These are phyloP conservation scores for Cavia porcellus DNA, from an alignment of 2,113 vertebrate species.

Conservation along the genomic window DNA sequence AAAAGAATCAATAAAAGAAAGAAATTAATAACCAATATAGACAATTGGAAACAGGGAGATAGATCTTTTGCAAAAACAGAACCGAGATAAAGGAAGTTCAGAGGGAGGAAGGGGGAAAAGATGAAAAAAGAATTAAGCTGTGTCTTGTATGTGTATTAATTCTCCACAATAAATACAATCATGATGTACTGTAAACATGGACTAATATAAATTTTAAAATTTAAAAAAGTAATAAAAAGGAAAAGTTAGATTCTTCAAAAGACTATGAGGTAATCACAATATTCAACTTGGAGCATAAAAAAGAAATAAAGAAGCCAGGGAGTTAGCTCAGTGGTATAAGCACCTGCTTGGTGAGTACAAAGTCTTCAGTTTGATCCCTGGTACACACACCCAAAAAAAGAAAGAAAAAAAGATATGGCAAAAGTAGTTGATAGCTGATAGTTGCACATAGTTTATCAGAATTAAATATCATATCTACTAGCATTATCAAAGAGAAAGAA, in stretches of 20 bases:
- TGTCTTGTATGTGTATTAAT: not conserved
- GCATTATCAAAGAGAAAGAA: not conserved
- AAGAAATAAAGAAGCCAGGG: not conserved
- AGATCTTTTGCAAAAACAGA: not conserved
- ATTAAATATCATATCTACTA: not conserved
- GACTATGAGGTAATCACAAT: not conserved
- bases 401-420: not conserved
- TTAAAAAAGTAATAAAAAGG: too few species aligned
- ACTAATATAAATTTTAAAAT: too few species aligned
- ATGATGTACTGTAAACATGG: not conserved
- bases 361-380: too few species aligned
- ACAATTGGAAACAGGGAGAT: not conserved
- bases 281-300: not conserved
- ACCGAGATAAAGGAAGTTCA: too few species aligned
- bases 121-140: not conserved
- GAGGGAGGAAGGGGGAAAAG: not conserved
- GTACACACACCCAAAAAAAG: too few species aligned
- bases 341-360: too few species aligned
- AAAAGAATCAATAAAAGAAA: not conserved
- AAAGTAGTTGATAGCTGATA: not conserved
- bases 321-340: too few species aligned
- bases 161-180: not conserved
- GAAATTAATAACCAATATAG: conserved; percentile 11
- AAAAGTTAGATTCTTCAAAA: not conserved
- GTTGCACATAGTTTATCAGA: not conserved